Evolutionary conservation across 2,113 vertebrate genomes (phyloP).

Genomic region (Pseudonaja textilis): DNA sequence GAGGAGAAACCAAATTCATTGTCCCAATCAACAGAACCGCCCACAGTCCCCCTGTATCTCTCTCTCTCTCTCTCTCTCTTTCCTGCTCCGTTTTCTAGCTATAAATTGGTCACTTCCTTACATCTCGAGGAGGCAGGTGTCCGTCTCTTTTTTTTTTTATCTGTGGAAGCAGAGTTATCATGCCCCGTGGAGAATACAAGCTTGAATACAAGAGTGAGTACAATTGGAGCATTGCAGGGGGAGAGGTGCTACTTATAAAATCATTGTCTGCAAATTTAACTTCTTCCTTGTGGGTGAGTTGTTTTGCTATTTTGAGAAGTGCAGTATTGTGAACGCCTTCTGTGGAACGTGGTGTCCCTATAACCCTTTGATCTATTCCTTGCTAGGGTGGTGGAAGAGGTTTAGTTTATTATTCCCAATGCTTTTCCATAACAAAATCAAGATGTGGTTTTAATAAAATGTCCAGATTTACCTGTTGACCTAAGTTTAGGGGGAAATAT

Average conservation of each 20-base stretch:
- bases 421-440: background rate
- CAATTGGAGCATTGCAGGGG: rapidly evolving
- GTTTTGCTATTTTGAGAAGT: background rate
- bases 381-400: background rate
- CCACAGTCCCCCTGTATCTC: background rate
- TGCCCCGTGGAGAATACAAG: background rate
- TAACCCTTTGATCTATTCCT: background rate
- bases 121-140: background rate
- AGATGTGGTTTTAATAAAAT: background rate
- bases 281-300: background rate
- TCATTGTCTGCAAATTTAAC: rapidly evolving
- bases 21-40: constrained; percentile 35
- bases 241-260: rapidly evolving
- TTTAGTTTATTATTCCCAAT: background rate
- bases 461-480: background rate
- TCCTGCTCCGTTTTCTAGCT: background rate
- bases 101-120: background rate
- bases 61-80: background rate
- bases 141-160: background rate
- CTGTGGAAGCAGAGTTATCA: background rate
- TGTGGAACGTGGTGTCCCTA: background rate
- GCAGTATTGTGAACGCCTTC: background rate
- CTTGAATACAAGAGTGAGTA: constrained; percentile 33
- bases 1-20: constrained; percentile 20
- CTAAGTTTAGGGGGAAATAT: background rate